Conservation (phyloP, 2,113 vertebrate genomes). For the Taurulus bubalis region DNA sequence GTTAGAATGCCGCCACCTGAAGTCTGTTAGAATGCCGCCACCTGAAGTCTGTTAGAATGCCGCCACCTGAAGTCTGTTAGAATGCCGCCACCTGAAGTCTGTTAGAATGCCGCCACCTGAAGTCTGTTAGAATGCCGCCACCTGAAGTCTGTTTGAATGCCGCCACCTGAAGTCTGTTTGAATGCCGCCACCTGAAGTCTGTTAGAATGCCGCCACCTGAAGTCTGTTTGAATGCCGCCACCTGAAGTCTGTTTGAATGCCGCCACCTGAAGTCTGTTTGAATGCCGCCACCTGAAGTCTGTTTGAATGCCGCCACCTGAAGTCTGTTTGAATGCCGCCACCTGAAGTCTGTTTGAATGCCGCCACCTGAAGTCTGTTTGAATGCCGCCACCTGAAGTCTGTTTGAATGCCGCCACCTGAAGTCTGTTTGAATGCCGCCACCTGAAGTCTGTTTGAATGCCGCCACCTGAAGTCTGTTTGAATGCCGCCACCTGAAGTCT, state of each 20-base stretch:
- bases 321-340: slow-evolving; percentile 17
- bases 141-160: slow-evolving; percentile 34
- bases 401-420: slow-evolving; percentile 16
- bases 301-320: slow-evolving; percentile 16
- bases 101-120: slow-evolving; percentile 16
- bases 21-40: slow-evolving; percentile 17
- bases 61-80: slow-evolving; percentile 23
- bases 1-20: slow-evolving; percentile 16
- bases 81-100: slow-evolving; percentile 25
- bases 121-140: slow-evolving; percentile 17
- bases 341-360: slow-evolving; percentile 34
- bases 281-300: slow-evolving; percentile 21
- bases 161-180: slow-evolving; percentile 23
- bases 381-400: slow-evolving; percentile 21
- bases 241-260: slow-evolving; percentile 34
- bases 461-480: slow-evolving; percentile 23
- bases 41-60: slow-evolving; percentile 30
- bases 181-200: slow-evolving; percentile 21
- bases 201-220: slow-evolving; percentile 16
- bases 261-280: slow-evolving; percentile 23
- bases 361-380: slow-evolving; percentile 23
- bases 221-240: slow-evolving; percentile 17
- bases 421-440: slow-evolving; percentile 17
- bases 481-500: slow-evolving; percentile 21
- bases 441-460: slow-evolving; percentile 34